These are phyloP conservation scores for Drosophila takahashii DNA, from an alignment of 1,140 invertebrate genomes.

Conservation along the genomic window DNA sequence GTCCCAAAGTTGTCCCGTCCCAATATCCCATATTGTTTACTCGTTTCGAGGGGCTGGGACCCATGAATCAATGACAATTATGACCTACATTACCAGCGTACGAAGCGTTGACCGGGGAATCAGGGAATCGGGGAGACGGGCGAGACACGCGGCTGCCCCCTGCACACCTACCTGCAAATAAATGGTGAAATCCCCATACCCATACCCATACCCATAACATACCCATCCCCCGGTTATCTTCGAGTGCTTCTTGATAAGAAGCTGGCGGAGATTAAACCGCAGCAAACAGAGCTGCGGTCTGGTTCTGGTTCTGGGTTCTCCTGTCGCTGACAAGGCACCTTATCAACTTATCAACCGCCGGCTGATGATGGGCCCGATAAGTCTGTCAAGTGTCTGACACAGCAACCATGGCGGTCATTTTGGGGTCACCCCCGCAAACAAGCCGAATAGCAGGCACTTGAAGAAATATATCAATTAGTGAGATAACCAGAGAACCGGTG, in stretches of 20 bases:
- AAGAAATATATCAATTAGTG: not conserved
- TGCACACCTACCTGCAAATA: conserved; percentile 4
- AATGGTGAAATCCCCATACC: conserved; percentile 9
- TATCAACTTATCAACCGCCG: conserved; percentile 42
- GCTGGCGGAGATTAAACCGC: conserved; percentile 32
- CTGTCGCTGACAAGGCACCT: conserved; percentile 35
- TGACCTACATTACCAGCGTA: conserved; percentile 43
- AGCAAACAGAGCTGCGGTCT: conserved; percentile 24
- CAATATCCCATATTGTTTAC: conserved; percentile 16
- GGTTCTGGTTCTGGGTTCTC: not conserved
- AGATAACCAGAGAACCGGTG: not conserved
- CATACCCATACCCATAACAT: not conserved
- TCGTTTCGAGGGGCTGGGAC: not conserved
- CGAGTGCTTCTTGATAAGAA: conserved; percentile 38
- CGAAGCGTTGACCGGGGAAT: conserved; percentile 9
- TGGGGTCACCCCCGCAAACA: conserved; percentile 51
- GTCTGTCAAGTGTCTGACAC: conserved; percentile 46
- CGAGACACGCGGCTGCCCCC: conserved; percentile 11
- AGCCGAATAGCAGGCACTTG: conserved; percentile 1
- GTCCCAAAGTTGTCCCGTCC: conserved; percentile 55
- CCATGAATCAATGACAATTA: conserved; percentile 31
- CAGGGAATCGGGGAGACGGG: not conserved
- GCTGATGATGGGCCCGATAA: conserved; percentile 56
- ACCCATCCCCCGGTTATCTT: conserved; percentile 5
- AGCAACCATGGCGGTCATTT: conserved; percentile 69